Percentiles rank a stretch among this genome's conserved stretches.
Conservation (phyloP, 2,113 vertebrate species). For the Poecilia latipinna region DNA sequence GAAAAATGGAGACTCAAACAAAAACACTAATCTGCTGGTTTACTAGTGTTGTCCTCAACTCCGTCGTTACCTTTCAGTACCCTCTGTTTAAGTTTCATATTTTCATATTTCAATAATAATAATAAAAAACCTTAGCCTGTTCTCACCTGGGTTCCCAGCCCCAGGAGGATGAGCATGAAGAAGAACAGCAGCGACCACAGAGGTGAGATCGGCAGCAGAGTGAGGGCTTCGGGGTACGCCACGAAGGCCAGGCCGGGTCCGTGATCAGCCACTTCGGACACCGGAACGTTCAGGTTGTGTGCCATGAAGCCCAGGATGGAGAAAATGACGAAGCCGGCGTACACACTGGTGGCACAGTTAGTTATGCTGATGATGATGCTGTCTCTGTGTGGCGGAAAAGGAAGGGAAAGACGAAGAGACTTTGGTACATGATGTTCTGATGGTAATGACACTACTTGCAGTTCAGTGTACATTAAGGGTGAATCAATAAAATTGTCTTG, state of each 20-base stretch:
- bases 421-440: not conserved
- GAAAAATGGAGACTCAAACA: no score
- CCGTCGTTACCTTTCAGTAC: no score
- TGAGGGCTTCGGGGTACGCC: slow-evolving; percentile 96
- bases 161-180: slow-evolving; percentile 99
- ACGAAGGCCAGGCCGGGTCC: slow-evolving; percentile 96
- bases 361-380: slow-evolving; percentile 99
- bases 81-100: no score
- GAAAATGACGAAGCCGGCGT: slow-evolving; percentile 97
- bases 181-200: slow-evolving; percentile 98
- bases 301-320: slow-evolving; percentile 99
- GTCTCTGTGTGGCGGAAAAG: slow-evolving; percentile 81
- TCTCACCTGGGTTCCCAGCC: slow-evolving; percentile 94
- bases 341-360: slow-evolving; percentile 97
- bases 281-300: slow-evolving; percentile 90
- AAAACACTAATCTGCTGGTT: no score
- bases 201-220: slow-evolving; percentile 92
- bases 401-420: not conserved
- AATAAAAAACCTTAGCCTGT: no score
- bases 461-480: not conserved
- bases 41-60: no score
- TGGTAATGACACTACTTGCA: not conserved
- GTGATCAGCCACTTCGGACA: slow-evolving; percentile 94
- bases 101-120: not conserved
- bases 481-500: not conserved